Evolutionary conservation across 2,888 invertebrate genomes (phyloP), one percentile per base, ranked within the genome.

Genomic region (Drosophila rubida): DNA sequence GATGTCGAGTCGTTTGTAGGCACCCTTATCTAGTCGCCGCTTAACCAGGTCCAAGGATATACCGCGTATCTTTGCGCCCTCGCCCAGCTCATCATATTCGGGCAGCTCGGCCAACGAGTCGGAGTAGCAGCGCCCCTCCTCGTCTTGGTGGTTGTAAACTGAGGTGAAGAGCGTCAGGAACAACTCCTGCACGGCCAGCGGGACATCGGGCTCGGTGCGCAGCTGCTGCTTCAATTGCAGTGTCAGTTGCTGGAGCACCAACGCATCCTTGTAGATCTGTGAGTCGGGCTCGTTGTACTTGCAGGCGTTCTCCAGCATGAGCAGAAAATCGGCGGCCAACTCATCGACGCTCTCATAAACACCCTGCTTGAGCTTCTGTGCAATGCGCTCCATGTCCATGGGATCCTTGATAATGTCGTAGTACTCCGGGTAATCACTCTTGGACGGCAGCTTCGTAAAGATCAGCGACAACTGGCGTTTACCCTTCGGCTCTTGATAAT

Each of bases 221-320:
- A 99, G 92, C 90, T 97, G 95, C 80, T 97, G 94, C 89, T 98
- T 98, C 66, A 97, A 97, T 93, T 99, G 97, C 72, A 99, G 93
- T 62, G 98, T 97, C 50, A 99, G 94, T 73, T 97, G 94, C 92
- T 99, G 99, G 84, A 99, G 92, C 22, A 97, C 95, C 78, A 99
- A 93, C 0, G 99, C 98, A 92, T 99, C 99, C 93, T 98, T 98
- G 91, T 98, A 99, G 74, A 99, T 97, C 92, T 97, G 97, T 0
- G 98, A 98, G 90, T 98, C 98, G 0, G 99, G 98, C 90, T 99
- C 99, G 91, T 99, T 99, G 90, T 97, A 99, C 90, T 97, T 98
- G 93, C 98, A 98, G 0, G 99, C 98, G 91, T 99, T 99, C 87
- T 97, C 97, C 82, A 98, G 96, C 97, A 99, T 98, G 49, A 97